Evolutionary conservation across 2,797 vertebrate genomes (phyloP).

Genomic region (Vireo griseus): DNA sequence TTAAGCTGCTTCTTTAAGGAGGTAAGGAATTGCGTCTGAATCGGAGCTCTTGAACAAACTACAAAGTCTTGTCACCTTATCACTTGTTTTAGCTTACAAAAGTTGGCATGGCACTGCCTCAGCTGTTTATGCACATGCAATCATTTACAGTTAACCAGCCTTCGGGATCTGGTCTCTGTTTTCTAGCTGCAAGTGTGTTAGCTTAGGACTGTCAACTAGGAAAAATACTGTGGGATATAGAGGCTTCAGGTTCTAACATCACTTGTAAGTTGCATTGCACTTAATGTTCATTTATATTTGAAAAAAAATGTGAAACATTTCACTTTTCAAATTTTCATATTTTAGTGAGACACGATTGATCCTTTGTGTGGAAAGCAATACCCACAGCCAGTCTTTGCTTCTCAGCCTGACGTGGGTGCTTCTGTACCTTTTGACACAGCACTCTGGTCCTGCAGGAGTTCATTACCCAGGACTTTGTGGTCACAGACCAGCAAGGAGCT

Average conservation of each 20-base stretch:
- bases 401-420: background rate
- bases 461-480: rapidly evolving
- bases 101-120: background rate
- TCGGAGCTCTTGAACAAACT: background rate
- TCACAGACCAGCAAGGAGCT: background rate
- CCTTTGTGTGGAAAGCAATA: background rate
- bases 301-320: background rate
- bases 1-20: background rate
- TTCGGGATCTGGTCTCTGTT: background rate
- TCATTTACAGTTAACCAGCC: background rate
- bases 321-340: background rate
- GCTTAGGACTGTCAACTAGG: background rate
- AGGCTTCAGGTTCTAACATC: background rate
- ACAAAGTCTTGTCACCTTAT: background rate
- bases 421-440: background rate
- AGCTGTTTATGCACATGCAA: background rate
- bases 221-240: background rate
- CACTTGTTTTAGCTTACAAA: background rate
- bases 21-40: background rate
- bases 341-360: background rate
- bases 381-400: background rate
- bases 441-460: background rate
- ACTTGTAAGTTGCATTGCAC: background rate
- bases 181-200: background rate
- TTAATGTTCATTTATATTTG: background rate